Evolutionary conservation across 2,797 vertebrate genomes (phyloP).

Genomic region (Microcaecilia unicolor): DNA sequence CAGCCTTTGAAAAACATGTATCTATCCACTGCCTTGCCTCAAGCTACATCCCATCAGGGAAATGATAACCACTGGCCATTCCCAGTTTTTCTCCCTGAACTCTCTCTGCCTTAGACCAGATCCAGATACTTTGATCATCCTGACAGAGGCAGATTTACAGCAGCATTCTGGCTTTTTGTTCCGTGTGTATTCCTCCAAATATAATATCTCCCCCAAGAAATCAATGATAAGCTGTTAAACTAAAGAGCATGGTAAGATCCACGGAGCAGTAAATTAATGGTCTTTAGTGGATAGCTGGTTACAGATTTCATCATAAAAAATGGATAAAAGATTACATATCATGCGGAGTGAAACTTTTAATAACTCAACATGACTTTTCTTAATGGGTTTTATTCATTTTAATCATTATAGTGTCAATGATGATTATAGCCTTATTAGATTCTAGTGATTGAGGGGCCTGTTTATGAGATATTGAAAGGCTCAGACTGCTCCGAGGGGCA

Average conservation of each 20-base stretch:
- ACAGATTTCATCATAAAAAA: constrained; percentile 75
- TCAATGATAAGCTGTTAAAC: constrained; percentile 77
- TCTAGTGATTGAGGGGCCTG: constrained; percentile 78
- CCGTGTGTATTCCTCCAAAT: constrained; percentile 67
- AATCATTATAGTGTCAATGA: constrained; percentile 99
- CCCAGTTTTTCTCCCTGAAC: constrained; percentile 53
- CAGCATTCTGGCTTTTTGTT: constrained; percentile 50
- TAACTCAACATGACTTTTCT: constrained; percentile 87
- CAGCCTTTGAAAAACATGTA: constrained; percentile 72
- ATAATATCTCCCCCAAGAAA: constrained; percentile 75
- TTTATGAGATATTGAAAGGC: constrained; percentile 69
- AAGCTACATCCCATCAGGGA: constrained; percentile 38
- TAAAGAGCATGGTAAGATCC: constrained; percentile 74
- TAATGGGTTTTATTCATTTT: constrained; percentile 99
- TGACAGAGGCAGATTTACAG: constrained; percentile 69
- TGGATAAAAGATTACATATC: constrained; percentile 81
- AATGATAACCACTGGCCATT: constrained; percentile 40
- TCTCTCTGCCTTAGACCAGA: constrained; percentile 38
- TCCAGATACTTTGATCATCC: constrained; percentile 59
- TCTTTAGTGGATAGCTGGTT: constrained; percentile 73
- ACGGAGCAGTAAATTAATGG: constrained; percentile 82
- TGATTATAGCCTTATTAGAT: constrained; percentile 93
- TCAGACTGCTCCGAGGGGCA: constrained; percentile 45
- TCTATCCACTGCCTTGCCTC: constrained; percentile 60
- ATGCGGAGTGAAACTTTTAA: constrained; percentile 87